A percentile compares a stretch with the other conserved stretches of the same genome.
Conservation (phyloP, 2,113 vertebrate species). For the Brachirus orientalis region DNA sequence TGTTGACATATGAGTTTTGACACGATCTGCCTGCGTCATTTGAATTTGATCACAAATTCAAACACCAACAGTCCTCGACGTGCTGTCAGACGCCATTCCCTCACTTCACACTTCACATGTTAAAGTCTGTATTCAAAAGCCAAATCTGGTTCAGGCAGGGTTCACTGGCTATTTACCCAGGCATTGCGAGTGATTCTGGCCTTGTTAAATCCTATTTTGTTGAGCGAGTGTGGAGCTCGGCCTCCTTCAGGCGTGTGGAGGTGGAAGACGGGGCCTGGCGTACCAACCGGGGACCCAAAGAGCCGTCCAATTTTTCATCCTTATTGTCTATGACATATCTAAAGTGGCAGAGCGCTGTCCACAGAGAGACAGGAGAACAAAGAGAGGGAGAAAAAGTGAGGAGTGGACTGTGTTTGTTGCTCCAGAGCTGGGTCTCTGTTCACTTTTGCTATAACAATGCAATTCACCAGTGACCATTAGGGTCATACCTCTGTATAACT, state of each 20-base stretch:
- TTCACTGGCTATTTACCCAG: slow-evolving; percentile 66
- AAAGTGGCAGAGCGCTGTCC: slow-evolving; percentile 81
- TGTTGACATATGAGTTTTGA: not conserved
- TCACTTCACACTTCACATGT: slow-evolving; percentile 11
- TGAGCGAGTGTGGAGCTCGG: slow-evolving; percentile 66
- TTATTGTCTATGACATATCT: slow-evolving; percentile 90
- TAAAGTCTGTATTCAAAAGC: slow-evolving; percentile 38
- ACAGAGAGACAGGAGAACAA: slow-evolving; percentile 33
- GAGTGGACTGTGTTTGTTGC: not conserved
- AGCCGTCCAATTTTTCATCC: slow-evolving; percentile 89
- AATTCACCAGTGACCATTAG: slow-evolving; percentile 53
- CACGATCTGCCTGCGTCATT: slow-evolving; percentile 12
- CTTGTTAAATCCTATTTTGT: slow-evolving; percentile 87
- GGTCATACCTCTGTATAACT: slow-evolving; percentile 8
- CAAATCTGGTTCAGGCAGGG: slow-evolving; percentile 53
- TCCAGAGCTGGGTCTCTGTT: slow-evolving; percentile 48
- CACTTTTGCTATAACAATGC: slow-evolving; percentile 62
- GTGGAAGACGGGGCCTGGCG: slow-evolving; percentile 64
- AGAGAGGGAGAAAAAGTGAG: slow-evolving; percentile 20
- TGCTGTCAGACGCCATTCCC: slow-evolving; percentile 34
- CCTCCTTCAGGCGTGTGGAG: slow-evolving; percentile 76
- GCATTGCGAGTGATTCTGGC: slow-evolving; percentile 68
- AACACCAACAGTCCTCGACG: not conserved
- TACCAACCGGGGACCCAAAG: slow-evolving; percentile 65
- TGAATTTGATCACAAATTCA: slow-evolving; percentile 17